phyloP scores from a whole-genome alignment of 2,888 invertebrate species.

The Abscondita cerata region DNA sequence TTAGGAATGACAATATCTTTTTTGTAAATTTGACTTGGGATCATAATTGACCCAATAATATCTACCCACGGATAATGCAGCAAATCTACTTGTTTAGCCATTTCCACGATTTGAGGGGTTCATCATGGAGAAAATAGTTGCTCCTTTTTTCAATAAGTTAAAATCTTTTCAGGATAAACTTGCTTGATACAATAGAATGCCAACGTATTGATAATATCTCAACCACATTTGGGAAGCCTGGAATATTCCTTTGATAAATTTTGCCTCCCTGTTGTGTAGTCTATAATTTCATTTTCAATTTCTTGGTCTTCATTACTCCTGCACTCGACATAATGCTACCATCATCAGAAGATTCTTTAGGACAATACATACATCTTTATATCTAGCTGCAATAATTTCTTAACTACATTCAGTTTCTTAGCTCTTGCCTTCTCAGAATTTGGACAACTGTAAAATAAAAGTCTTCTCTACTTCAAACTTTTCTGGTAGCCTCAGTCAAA shows the following conservation, averaged over 20 bases:
- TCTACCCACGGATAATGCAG: too few species aligned
- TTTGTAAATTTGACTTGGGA: too few species aligned
- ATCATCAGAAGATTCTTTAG: background rate
- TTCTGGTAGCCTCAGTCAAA: background rate
- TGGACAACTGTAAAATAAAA: background rate
- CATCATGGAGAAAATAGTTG: background rate
- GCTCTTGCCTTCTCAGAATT: background rate
- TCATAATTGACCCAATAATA: too few species aligned
- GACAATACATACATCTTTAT: background rate
- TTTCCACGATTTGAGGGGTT: background rate
- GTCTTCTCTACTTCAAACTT: background rate
- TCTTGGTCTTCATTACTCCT: background rate
- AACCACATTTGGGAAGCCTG: background rate
- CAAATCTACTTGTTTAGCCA: background rate
- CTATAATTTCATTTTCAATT: background rate
- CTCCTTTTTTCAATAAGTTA: background rate
- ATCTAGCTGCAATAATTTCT: background rate
- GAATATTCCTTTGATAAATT: background rate
- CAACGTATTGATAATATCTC: background rate
- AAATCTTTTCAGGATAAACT: background rate
- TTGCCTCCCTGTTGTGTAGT: background rate
- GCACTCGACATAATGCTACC: background rate
- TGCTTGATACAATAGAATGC: background rate
- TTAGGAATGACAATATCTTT: too few species aligned
- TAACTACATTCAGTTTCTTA: too few species aligned